Conservation (phyloP, 2,113 vertebrate species). For the Rhagologus leucostigma region DNA sequence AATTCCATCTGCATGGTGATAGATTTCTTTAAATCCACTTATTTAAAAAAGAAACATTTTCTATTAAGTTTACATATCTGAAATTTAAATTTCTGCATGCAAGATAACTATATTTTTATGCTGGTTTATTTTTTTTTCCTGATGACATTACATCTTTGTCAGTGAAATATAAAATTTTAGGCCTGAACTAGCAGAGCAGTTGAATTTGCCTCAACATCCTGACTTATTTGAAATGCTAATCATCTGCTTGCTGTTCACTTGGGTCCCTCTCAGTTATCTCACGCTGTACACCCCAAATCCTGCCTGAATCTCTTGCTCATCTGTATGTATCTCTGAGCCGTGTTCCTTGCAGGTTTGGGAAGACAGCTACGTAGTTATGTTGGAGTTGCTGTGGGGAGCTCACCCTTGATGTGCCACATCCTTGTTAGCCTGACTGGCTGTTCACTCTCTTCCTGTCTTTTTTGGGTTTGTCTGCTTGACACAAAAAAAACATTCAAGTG, state of each 20-base stretch:
- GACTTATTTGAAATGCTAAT: slow-evolving; percentile 6
- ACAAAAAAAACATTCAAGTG: not conserved
- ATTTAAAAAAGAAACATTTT: not conserved
- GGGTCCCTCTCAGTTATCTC: not conserved
- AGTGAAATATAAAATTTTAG: not conserved
- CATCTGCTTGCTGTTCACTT: not conserved
- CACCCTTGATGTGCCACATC: not conserved
- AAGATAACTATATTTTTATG: not conserved
- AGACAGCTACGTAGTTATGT: not conserved
- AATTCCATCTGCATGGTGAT: not conserved
- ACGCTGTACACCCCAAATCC: not conserved
- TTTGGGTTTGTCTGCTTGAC: not conserved
- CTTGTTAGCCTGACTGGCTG: not conserved
- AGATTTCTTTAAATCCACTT: not conserved
- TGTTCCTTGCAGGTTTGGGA: not conserved
- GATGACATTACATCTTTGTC: not conserved
- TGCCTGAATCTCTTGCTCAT: not conserved
- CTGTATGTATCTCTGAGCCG: not conserved
- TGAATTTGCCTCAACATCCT: not conserved
- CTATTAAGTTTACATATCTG: not conserved
- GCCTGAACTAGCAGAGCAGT: not conserved
- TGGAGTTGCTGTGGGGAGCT: not conserved
- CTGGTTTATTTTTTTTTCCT: not conserved
- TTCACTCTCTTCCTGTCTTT: not conserved
- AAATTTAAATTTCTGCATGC: not conserved